phyloP scores from a whole-genome alignment of 2,797 vertebrate species.

The Melanotaenia maccullochi region DNA sequence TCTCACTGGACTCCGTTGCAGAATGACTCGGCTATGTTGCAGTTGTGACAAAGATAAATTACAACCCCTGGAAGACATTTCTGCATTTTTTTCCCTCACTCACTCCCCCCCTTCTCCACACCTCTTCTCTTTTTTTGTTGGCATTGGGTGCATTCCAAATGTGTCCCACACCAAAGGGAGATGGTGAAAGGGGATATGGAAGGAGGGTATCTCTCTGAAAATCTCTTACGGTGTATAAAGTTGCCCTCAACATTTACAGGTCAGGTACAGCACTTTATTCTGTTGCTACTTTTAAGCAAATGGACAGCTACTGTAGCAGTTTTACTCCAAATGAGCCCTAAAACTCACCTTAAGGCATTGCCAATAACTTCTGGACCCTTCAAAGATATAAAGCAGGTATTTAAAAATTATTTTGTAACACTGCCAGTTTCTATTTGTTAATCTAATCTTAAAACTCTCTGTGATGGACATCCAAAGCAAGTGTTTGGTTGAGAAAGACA shows the following conservation, averaged over 20 bases:
- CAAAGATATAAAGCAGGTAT: constrained; percentile 23
- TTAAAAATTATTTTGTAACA: constrained; percentile 23
- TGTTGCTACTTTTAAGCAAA: constrained; percentile 40
- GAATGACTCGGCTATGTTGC: constrained; percentile 84
- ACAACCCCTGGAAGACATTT: constrained; percentile 82
- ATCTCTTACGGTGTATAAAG: constrained; percentile 56
- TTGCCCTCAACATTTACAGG: constrained; percentile 59
- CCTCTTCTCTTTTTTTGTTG: constrained; percentile 53
- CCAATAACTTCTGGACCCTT: constrained; percentile 20
- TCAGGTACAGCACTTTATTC: constrained; percentile 58
- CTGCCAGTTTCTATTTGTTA: constrained; percentile 9
- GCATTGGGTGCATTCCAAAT: constrained; percentile 71
- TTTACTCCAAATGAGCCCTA: constrained; percentile 29
- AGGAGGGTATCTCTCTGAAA: constrained; percentile 45
- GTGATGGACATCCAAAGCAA: constrained; percentile 18
- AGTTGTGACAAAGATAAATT: constrained; percentile 86
- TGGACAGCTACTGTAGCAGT: constrained; percentile 34
- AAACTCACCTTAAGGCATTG: constrained; percentile 36
- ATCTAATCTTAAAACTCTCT: constrained; percentile 19
- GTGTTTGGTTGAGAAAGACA: constrained; percentile 16
- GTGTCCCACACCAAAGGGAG: constrained; percentile 71
- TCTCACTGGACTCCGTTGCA: constrained; percentile 79
- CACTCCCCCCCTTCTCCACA: constrained; percentile 37
- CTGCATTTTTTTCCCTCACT: constrained; percentile 41
- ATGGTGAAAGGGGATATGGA: constrained; percentile 21